Evolutionary conservation across 2,113 vertebrate genomes (phyloP).

Genomic region (Sapajus apella): DNA sequence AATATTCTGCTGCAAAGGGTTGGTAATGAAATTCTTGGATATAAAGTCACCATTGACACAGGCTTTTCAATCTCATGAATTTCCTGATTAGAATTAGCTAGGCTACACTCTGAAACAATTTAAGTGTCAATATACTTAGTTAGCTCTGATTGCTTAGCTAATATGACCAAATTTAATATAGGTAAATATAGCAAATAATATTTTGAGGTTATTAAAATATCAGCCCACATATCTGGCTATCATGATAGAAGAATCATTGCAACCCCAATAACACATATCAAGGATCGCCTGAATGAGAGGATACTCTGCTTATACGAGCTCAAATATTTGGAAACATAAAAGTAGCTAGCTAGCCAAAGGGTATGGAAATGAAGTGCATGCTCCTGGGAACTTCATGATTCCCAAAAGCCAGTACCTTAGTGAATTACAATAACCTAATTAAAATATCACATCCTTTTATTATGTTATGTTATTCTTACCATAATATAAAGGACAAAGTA

Average conservation of each 20-base stretch:
- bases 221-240: background rate
- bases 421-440: slow-evolving; percentile 77
- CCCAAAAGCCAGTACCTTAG: slow-evolving; percentile 41
- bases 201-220: slow-evolving; percentile 46
- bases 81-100: slow-evolving; percentile 30
- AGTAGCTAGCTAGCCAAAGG: slow-evolving; percentile 47
- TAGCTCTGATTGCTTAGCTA: slow-evolving; percentile 51
- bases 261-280: background rate
- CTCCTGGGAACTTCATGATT: slow-evolving; percentile 61
- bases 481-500: slow-evolving; percentile 67
- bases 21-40: slow-evolving; percentile 6
- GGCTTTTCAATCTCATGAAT: background rate
- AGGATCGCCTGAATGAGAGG: slow-evolving; percentile 44
- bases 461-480: slow-evolving; percentile 69
- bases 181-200: background rate
- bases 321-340: slow-evolving; percentile 49
- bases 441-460: slow-evolving; percentile 78
- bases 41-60: slow-evolving; percentile 46
- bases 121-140: slow-evolving; percentile 5
- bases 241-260: background rate
- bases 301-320: slow-evolving; percentile 16
- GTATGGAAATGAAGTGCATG: slow-evolving; percentile 38
- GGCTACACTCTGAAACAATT: background rate
- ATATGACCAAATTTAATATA: background rate
- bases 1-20: background rate